Conservation (phyloP, 2,888 invertebrate species). For the Aethes cnicana region DNA sequence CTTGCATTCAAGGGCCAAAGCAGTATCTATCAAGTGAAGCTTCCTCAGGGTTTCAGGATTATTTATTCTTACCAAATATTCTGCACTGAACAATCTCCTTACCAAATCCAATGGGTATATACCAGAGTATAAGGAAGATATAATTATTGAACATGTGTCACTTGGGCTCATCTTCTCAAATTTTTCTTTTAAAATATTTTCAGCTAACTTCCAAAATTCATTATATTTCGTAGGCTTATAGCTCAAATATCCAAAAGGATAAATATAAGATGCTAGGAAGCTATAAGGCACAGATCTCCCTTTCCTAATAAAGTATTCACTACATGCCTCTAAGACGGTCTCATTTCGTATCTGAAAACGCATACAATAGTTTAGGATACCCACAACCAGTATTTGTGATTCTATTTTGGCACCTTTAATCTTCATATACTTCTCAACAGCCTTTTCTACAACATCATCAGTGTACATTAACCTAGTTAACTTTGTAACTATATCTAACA, state of each 20-base stretch:
- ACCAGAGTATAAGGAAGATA: conserved; percentile 84
- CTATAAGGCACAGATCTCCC: conserved; percentile 71
- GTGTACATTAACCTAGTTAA: conserved; percentile 79
- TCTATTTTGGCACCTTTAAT: conserved; percentile 71
- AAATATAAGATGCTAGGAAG: conserved; percentile 81
- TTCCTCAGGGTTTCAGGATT: conserved; percentile 71
- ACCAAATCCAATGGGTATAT: conserved; percentile 84
- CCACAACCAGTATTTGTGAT: conserved; percentile 81
- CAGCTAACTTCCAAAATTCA: conserved; percentile 82
- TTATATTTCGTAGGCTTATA: conserved; percentile 74
- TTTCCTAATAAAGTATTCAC: conserved; percentile 79
- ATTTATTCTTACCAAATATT: conserved; percentile 82
- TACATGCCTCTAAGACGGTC: conserved; percentile 81
- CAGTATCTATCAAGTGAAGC: conserved; percentile 84
- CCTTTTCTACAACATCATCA: conserved; percentile 80
- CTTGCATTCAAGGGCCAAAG: conserved; percentile 84
- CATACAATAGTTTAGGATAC: conserved; percentile 84
- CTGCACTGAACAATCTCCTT: conserved; percentile 81
- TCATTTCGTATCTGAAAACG: conserved; percentile 82
- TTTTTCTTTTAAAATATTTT: conserved; percentile 76
- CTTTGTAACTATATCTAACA: conserved; percentile 78
- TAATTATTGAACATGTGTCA: conserved; percentile 82
- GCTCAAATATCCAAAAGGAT: conserved; percentile 84
- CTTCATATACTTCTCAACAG: conserved; percentile 84
- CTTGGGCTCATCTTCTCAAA: conserved; percentile 81